These are phyloP conservation scores for Magallana gigas DNA, from an alignment of 1,140 invertebrate genomes.

Conservation along the genomic window DNA sequence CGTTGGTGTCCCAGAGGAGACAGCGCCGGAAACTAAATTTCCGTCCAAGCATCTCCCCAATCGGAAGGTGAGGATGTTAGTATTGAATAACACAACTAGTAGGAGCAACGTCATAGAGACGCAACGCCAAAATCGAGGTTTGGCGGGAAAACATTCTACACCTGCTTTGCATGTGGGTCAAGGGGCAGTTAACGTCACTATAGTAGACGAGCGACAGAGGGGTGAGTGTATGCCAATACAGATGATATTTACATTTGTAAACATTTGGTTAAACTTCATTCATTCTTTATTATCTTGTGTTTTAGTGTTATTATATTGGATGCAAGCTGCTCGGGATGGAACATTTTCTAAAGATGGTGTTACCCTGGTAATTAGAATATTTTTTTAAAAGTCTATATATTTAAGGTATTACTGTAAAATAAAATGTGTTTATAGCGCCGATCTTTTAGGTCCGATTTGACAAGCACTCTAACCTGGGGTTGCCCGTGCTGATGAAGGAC, in stretches of 20 bases:
- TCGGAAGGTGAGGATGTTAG: too few relatives aligned
- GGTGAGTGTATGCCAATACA: neutral
- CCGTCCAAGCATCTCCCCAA: too few relatives aligned
- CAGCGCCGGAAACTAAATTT: too few relatives aligned
- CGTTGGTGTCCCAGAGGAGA: too few relatives aligned
- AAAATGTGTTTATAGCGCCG: neutral
- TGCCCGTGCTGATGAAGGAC: neutral
- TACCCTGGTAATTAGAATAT: neutral
- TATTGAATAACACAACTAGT: too few relatives aligned
- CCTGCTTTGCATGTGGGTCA: neutral
- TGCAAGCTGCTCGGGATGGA: neutral
- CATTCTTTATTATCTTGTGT: neutral
- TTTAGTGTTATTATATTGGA: slow-evolving; percentile 7
- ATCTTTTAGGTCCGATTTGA: slow-evolving; percentile 5
- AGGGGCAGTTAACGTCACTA: neutral
- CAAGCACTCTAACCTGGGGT: neutral
- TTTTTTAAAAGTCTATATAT: neutral
- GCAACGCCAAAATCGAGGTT: neutral
- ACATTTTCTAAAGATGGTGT: neutral
- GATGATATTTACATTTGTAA: too few relatives aligned
- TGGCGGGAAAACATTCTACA: neutral
- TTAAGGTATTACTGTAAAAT: neutral
- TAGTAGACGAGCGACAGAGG: neutral
- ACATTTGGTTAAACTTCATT: too few relatives aligned
- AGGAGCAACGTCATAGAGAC: too few relatives aligned